Conservation (phyloP, 2,797 vertebrate genomes). For the Centroberyx gerrardi region DNA sequence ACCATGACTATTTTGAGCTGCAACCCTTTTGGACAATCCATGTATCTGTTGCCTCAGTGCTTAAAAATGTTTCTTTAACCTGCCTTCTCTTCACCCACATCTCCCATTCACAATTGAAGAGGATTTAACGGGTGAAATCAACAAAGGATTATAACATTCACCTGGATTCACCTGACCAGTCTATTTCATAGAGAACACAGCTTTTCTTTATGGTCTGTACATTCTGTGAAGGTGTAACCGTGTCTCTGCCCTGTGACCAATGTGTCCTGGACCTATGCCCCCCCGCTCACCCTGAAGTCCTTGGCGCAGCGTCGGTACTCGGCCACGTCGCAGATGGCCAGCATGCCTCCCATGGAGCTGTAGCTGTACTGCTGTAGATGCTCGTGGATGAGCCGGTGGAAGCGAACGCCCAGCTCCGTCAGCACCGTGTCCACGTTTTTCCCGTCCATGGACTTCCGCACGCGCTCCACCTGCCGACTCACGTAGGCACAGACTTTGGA, state of each 20-base stretch:
- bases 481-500: slow-evolving; percentile 96
- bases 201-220: background rate
- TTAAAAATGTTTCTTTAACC: background rate
- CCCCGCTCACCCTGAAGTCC: slow-evolving; percentile 93
- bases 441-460: slow-evolving; percentile 97
- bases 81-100: background rate
- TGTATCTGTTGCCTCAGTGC: background rate
- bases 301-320: slow-evolving; percentile 98
- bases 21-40: too few relatives aligned
- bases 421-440: slow-evolving; percentile 99
- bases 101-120: background rate
- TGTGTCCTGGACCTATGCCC: slow-evolving; percentile 53
- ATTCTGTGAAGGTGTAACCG: slow-evolving; percentile 19
- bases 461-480: slow-evolving; percentile 96
- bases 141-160: slow-evolving; percentile 8
- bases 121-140: background rate
- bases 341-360: slow-evolving; percentile 99
- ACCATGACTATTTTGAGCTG: too few relatives aligned
- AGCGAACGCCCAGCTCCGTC: slow-evolving; percentile 96
- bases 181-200: background rate
- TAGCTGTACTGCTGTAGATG: slow-evolving; percentile 99
- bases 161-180: slow-evolving; percentile 7
- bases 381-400: slow-evolving; percentile 97
- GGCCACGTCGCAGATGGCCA: slow-evolving; percentile 98
- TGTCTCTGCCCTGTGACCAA: slow-evolving; percentile 57